These are phyloP conservation scores for Tholera decimalis DNA, from an alignment of 2,888 invertebrate species.

Conservation along the genomic window DNA sequence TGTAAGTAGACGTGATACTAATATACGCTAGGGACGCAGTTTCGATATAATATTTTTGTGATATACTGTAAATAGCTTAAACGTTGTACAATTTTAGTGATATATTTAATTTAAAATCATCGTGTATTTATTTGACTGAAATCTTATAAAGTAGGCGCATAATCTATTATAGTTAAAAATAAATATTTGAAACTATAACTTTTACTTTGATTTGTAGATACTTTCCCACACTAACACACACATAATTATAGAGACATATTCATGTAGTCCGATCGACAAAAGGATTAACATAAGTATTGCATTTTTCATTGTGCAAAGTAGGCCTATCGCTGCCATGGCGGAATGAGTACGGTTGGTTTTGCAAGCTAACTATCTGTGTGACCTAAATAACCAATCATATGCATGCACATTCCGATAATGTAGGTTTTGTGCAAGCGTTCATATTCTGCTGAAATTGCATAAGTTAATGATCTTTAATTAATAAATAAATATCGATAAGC, in stretches of 20 bases:
- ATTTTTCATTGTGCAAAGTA: conserved; percentile 47
- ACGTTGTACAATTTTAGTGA: conserved; percentile 91
- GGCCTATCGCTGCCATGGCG: conserved; percentile 44
- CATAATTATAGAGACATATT: conserved; percentile 12
- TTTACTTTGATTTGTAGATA: conserved; percentile 76
- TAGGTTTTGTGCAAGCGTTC: conserved; percentile 38
- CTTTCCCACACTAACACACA: conserved; percentile 50
- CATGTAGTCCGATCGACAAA: conserved; percentile 16
- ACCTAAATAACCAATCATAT: conserved; percentile 46
- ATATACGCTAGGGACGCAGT: conserved; percentile 81
- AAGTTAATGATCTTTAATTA: conserved; percentile 29
- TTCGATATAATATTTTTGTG: conserved; percentile 86
- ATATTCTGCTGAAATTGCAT: conserved; percentile 53
- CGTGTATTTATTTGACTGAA: conserved; percentile 91
- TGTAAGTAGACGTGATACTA: conserved; percentile 90
- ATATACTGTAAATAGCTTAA: conserved; percentile 91
- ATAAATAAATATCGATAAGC: conserved; percentile 9
- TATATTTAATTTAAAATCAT: conserved; percentile 89
- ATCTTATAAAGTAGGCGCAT: conserved; percentile 87
- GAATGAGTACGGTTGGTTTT: conserved; percentile 22
- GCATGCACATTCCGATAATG: conserved; percentile 33
- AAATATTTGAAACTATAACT: conserved; percentile 81
- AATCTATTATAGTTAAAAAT: conserved; percentile 84
- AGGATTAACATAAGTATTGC: conserved; percentile 25
- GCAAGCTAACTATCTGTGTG: conserved; percentile 38